Base-by-base conservation (phyloP, 2,888 invertebrate genomes). In the Oegoconia quadripuncta region DNA sequence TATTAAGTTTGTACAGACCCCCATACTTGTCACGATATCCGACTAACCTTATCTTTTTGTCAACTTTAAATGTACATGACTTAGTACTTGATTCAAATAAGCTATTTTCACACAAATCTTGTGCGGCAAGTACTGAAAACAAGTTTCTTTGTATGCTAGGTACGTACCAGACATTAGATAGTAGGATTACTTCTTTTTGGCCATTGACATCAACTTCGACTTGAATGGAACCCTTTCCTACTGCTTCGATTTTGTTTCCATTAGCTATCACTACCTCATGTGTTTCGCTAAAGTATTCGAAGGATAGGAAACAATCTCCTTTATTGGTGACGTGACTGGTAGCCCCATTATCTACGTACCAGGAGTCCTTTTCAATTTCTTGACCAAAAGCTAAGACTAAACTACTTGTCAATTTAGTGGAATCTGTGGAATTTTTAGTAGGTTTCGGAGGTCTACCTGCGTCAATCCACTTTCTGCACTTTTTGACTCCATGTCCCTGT, bases 121-220 rank as follows among this genome's bases (percentile, higher is more conserved):
- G 42, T 17, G 34, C 17, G 1, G 34, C 22, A 1, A 41, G 40
- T n/a, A 44, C 36, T 4, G 38, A 38, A 26, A 41, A 41, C 20
- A 39, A 18, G 13, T 33, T 41, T 20, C 12, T 38, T 3, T 11
- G 30, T 9, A 44, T 25, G 1, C 16, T 2, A 13, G 43, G 39
- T n/a, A 43, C 37, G 34, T 29, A 43, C 39, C 39, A 43, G n/a
- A 43, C 36, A 27, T 39, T n/a, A n/a, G n/a, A n/a, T 23, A 13
- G 28, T 11, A 17, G 12, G n/a, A 28, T 2, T 5, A 7, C n/a
- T n/a, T 39, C 16, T 12, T 18, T 22, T n/a, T 18, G 15, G 23
- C 22, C 3, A 11, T 2, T 1, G 23, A n/a, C n/a, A n/a, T n/a
- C n/a, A n/a, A n/a, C 23, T n/a, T 27, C 11, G 7, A 37, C 12